Percentiles rank a stretch among this genome's conserved stretches.
Evolutionary conservation across 1,140 invertebrate genomes (phyloP).

Genomic region (Lysiphlebus fabarum): DNA sequence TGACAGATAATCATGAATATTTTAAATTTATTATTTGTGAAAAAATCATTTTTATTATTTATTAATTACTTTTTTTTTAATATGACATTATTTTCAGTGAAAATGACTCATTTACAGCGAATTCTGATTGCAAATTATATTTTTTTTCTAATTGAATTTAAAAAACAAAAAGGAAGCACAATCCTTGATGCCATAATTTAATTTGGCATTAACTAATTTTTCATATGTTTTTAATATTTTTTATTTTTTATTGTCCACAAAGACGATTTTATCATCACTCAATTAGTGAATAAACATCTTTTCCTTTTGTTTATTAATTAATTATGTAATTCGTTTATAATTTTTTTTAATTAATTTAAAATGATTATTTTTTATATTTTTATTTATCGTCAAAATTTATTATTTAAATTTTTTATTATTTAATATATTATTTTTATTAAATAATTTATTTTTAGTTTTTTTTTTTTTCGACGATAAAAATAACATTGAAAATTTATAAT

Average conservation of each 20-base stretch:
- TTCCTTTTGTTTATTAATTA: no score
- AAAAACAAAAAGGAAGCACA: slow-evolving; percentile 23
- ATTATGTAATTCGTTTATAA: no score
- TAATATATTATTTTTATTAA: slow-evolving; percentile 16
- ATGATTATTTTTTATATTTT: neutral
- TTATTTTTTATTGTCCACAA: slow-evolving; percentile 29
- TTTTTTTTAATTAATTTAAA: no score
- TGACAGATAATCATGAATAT: no score
- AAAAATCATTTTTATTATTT: neutral
- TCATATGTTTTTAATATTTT: slow-evolving; percentile 15
- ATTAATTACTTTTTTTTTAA: neutral
- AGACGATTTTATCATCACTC: slow-evolving; percentile 19
- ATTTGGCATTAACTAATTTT: slow-evolving; percentile 14
- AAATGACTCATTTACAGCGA: slow-evolving; percentile 13
- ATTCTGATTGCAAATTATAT: slow-evolving; percentile 22
- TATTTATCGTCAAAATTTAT: slow-evolving; percentile 3
- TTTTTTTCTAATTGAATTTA: slow-evolving; percentile 10
- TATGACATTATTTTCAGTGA: neutral
- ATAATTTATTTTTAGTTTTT: slow-evolving; percentile 6
- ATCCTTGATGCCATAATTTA: slow-evolving; percentile 19
- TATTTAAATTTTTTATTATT: slow-evolving; percentile 10
- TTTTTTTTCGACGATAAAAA: slow-evolving; percentile 1
- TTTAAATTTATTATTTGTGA: neutral
- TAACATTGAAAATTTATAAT: neutral
- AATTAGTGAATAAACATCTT: no score